Percentiles rank a stretch among this genome's conserved stretches.
Evolutionary conservation across 2,797 vertebrate species (phyloP).

Genomic region (Sebastolobus alascanus): DNA sequence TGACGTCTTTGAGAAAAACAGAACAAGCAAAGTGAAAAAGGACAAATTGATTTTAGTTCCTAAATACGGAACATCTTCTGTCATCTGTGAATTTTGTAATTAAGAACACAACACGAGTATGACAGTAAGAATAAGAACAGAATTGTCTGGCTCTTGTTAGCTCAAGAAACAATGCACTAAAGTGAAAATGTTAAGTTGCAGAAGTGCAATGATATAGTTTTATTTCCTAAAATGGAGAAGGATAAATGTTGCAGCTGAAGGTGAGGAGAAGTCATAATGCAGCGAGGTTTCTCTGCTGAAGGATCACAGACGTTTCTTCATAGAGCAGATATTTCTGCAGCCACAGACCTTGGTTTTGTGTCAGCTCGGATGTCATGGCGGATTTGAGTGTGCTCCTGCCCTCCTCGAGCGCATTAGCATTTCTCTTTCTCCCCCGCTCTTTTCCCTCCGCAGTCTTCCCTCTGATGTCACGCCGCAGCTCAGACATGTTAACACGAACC

Average conservation of each 20-base stretch:
- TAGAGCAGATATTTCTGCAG: conserved; percentile 56
- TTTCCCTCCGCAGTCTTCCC: conserved; percentile 56
- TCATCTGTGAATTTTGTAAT: conserved; percentile 14
- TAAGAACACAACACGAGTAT: background rate
- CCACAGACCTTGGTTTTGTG: conserved; percentile 62
- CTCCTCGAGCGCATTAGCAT: conserved; percentile 71
- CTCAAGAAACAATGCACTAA: background rate
- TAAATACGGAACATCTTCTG: conserved; percentile 2
- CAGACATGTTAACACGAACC: conserved; percentile 73
- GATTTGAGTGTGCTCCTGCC: conserved; percentile 69
- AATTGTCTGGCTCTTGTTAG: background rate
- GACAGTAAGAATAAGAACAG: background rate
- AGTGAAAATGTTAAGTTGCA: background rate
- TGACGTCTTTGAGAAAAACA: background rate
- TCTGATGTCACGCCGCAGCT: conserved; percentile 69
- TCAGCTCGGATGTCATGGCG: conserved; percentile 70
- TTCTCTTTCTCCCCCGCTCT: conserved; percentile 35
- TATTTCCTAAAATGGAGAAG: background rate
- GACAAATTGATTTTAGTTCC: background rate
- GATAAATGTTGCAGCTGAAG: conserved; percentile 16
- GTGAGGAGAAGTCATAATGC: conserved; percentile 31
- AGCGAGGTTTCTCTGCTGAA: conserved; percentile 1
- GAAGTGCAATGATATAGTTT: background rate
- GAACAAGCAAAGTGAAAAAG: background rate
- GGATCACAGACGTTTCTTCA: conserved; percentile 54